phyloP scores from a whole-genome alignment of 2,797 vertebrate genomes.

The Coreius guichenoti region DNA sequence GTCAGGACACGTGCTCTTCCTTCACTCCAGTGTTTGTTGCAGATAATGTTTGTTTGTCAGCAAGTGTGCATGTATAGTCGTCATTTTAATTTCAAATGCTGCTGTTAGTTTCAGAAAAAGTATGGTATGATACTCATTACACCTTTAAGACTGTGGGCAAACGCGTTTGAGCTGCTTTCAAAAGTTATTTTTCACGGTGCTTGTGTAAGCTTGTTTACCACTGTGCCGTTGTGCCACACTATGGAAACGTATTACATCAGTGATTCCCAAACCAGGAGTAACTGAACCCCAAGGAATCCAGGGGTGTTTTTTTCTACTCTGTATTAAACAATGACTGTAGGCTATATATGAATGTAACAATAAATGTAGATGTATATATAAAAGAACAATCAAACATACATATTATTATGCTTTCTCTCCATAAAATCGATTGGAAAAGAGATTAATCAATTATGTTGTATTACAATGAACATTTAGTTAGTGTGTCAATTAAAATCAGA shows the following conservation, averaged over 20 bases:
- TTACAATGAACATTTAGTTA: neutral
- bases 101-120: neutral
- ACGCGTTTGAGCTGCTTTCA: neutral
- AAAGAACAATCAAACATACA: neutral
- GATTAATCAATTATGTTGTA: neutral
- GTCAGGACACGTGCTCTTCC: conserved; percentile 11
- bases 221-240: neutral
- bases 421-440: neutral
- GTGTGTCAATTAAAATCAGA: neutral
- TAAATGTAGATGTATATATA: neutral
- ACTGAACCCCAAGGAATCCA: neutral
- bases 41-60: neutral
- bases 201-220: conserved; percentile 30
- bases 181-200: conserved; percentile 2
- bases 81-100: neutral
- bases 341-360: too few relatives aligned
- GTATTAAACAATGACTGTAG: neutral
- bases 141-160: neutral
- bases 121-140: neutral
- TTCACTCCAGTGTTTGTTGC: neutral
- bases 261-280: neutral
- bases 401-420: neutral
- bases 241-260: conserved; percentile 14
- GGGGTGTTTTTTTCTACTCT: neutral
- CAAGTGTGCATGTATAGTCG: too few relatives aligned